Evolutionary conservation across 2,797 vertebrate species (phyloP).

Genomic region (Micropoecilia bifurca): DNA sequence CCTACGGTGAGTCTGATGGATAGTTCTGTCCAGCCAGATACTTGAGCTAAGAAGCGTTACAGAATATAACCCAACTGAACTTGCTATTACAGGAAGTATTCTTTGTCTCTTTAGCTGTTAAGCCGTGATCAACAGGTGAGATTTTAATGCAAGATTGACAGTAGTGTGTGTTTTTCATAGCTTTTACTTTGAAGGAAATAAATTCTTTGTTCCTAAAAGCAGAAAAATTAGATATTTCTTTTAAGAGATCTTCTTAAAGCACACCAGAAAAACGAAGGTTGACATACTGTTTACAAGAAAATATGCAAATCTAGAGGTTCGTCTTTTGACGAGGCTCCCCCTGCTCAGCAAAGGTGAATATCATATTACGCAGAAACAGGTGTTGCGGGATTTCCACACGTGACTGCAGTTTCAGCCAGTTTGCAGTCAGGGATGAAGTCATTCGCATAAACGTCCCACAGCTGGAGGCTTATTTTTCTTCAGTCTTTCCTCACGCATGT

Average conservation of each 20-base stretch:
- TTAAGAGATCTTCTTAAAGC: background rate
- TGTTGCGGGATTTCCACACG: conserved; percentile 1
- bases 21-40: background rate
- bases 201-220: background rate
- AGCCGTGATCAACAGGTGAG: background rate
- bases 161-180: background rate
- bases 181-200: background rate
- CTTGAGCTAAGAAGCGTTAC: background rate
- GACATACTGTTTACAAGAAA: background rate
- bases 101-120: background rate
- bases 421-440: conserved; percentile 67
- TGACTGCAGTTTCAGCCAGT: conserved; percentile 14
- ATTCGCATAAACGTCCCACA: conserved; percentile 49
- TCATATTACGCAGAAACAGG: conserved; percentile 20
- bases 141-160: background rate
- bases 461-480: conserved; percentile 44
- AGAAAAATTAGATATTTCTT: background rate
- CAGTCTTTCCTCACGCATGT: conserved; percentile 8
- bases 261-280: background rate
- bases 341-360: conserved; percentile 17
- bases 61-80: background rate
- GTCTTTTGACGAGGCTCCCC: background rate
- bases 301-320: background rate
- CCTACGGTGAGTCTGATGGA: background rate
- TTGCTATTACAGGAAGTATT: background rate